Evolutionary conservation across 2,113 vertebrate genomes (phyloP).

Genomic region (Todiramphus saurophagus): DNA sequence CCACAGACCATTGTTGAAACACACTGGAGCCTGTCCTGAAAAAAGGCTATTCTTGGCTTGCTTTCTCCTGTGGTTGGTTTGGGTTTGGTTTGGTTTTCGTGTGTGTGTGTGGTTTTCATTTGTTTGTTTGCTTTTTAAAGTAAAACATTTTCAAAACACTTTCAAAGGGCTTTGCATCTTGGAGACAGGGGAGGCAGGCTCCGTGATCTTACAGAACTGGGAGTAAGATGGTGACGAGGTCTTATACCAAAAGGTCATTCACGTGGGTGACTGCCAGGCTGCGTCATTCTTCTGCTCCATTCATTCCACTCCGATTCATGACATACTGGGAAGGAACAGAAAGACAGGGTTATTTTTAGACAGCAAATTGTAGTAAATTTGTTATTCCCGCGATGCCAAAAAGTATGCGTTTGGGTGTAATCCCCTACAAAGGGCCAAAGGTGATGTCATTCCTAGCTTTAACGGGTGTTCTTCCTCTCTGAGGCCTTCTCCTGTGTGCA

Average conservation of each 20-base stretch:
- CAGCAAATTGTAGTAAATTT: not conserved
- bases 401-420: not conserved
- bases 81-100: fast-evolving
- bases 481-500: not conserved
- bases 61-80: not conserved
- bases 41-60: not conserved
- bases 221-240: not conserved
- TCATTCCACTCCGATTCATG: constrained; percentile 39
- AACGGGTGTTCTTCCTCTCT: not conserved
- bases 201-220: not conserved
- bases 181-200: not conserved
- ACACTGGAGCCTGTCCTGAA: not conserved
- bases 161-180: not conserved
- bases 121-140: not conserved
- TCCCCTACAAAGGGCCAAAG: not conserved
- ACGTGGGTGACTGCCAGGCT: constrained; percentile 17
- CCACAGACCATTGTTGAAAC: not conserved
- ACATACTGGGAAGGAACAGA: constrained; percentile 65
- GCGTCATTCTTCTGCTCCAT: not conserved
- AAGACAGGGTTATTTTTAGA: not conserved
- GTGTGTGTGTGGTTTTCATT: not conserved
- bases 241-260: not conserved
- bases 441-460: not conserved
- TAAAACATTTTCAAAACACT: not conserved
- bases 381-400: not conserved